A percentile compares a stretch with the other conserved stretches of the same genome.
phyloP scores from a whole-genome alignment of 2,888 invertebrate genomes.

The Cyrtodaria siliqua region DNA sequence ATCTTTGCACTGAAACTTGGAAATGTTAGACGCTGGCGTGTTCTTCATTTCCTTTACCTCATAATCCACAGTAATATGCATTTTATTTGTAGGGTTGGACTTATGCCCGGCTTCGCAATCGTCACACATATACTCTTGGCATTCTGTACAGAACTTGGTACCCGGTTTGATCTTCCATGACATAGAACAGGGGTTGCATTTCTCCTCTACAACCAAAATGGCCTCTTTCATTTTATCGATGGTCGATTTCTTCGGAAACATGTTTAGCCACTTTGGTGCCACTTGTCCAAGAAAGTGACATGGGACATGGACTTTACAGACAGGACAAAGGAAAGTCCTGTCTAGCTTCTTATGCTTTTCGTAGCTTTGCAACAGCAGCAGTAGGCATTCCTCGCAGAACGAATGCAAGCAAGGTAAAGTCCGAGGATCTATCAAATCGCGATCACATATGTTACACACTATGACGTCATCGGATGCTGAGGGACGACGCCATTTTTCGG shows the following conservation, averaged over 20 bases:
- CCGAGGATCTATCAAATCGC: constrained; percentile 34
- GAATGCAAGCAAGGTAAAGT: constrained; percentile 58
- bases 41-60: constrained; percentile 56
- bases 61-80: constrained; percentile 43
- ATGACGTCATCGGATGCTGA: constrained; percentile 40
- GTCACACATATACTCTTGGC: constrained; percentile 48
- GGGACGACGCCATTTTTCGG: constrained; percentile 57
- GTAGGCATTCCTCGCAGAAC: constrained; percentile 54
- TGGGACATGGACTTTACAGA: constrained; percentile 44
- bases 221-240: constrained; percentile 59
- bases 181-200: constrained; percentile 50
- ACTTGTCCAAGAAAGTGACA: constrained; percentile 55
- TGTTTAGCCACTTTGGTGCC: constrained; percentile 38
- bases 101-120: constrained; percentile 36
- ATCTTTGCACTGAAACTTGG: constrained; percentile 53
- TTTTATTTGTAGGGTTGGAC: constrained; percentile 10
- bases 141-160: constrained; percentile 43
- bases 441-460: constrained; percentile 45
- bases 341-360: constrained; percentile 50
- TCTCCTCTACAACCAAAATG: constrained; percentile 46
- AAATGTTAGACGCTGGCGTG: constrained; percentile 49
- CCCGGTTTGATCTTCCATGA: constrained; percentile 43
- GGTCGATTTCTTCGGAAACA: constrained; percentile 51
- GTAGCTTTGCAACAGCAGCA: constrained; percentile 45
- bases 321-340: constrained; percentile 53